Percentiles rank a stretch among this genome's conserved stretches.
Conservation (phyloP, 2,113 vertebrate species). For the Mirza zaza region DNA sequence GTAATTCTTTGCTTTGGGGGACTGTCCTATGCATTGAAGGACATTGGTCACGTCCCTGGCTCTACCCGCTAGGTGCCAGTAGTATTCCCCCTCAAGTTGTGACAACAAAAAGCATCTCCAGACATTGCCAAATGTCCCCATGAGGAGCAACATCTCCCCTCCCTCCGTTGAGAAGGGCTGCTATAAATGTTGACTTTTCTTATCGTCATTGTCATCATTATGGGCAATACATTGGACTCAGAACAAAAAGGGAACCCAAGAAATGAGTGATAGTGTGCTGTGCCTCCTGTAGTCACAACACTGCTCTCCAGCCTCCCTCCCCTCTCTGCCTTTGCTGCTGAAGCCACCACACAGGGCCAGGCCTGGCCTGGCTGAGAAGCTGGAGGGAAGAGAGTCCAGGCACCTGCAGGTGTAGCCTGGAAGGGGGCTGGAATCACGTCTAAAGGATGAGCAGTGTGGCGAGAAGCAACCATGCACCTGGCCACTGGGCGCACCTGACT, state of each 20-base stretch:
- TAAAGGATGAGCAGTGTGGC: slow-evolving; percentile 80
- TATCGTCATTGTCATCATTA: too few species aligned
- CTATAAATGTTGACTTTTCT: neutral
- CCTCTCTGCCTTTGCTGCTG: neutral
- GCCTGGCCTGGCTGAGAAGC: slow-evolving; percentile 50
- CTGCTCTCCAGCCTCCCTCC: neutral
- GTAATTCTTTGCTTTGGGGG: neutral
- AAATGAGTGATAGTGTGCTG: neutral
- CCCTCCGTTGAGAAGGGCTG: neutral
- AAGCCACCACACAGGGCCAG: neutral
- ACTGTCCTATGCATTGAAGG: neutral
- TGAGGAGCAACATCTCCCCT: neutral
- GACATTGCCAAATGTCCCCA: neutral
- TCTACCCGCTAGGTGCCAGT: neutral
- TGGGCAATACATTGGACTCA: neutral
- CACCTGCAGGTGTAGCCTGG: slow-evolving; percentile 82
- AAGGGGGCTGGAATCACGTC: slow-evolving; percentile 85
- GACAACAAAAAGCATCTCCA: neutral
- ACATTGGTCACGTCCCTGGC: neutral
- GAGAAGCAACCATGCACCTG: slow-evolving; percentile 46
- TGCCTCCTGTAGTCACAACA: neutral
- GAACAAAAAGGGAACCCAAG: neutral
- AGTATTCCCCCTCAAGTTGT: neutral
- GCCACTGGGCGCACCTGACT: slow-evolving; percentile 53
- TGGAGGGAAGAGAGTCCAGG: slow-evolving; percentile 83